Conservation (phyloP, 2,888 invertebrate genomes). For the Lasiommata megera region DNA sequence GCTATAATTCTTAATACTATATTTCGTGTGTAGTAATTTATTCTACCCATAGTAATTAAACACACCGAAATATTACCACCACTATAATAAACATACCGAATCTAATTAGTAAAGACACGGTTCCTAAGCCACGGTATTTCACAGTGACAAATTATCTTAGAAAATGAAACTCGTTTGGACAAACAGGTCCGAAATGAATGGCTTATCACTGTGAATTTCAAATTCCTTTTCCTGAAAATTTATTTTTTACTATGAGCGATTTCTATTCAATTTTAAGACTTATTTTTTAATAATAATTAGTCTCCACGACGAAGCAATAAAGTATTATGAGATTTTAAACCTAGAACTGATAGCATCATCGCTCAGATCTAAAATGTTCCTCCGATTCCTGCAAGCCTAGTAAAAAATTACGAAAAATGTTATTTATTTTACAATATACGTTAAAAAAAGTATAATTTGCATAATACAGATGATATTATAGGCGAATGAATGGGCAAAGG, state of each 20-base stretch:
- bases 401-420: too few relatives aligned
- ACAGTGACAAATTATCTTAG: conserved; percentile 8
- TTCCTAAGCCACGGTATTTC: conserved; percentile 3
- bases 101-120: neutral
- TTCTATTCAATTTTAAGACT: neutral
- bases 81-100: neutral
- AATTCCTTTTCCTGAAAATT: neutral
- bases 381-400: too few relatives aligned
- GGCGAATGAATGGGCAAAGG: too few relatives aligned
- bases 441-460: too few relatives aligned
- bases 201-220: neutral
- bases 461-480: too few relatives aligned
- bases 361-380: too few relatives aligned
- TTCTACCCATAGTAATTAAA: neutral
- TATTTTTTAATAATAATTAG: too few relatives aligned
- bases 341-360: too few relatives aligned
- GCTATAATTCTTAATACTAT: too few relatives aligned
- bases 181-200: neutral
- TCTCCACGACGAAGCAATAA: too few relatives aligned
- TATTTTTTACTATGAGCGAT: neutral
- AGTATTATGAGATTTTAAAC: too few relatives aligned
- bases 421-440: too few relatives aligned
- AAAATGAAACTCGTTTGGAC: conserved; percentile 6
- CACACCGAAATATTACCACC: neutral
- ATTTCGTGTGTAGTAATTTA: neutral